Evolutionary conservation across 1,140 invertebrate genomes (phyloP).

Genomic region (Globodera rostochiensis): DNA sequence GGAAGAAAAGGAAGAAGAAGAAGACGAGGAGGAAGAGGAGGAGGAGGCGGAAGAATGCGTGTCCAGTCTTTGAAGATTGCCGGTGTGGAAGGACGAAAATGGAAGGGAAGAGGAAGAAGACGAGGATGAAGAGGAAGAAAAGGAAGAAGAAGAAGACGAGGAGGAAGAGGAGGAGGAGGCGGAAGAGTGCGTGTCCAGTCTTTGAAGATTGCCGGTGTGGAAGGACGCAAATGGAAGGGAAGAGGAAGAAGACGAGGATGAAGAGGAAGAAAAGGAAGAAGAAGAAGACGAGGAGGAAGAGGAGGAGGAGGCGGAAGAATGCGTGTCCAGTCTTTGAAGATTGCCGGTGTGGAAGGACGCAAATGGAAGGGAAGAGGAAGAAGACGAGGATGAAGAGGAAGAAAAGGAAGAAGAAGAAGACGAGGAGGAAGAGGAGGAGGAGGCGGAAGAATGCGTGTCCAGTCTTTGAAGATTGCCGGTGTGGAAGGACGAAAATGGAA

Average conservation of each 20-base stretch:
- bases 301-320: not conserved
- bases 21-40: not conserved
- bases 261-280: not conserved
- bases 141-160: too few species aligned
- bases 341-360: too few species aligned
- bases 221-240: not conserved
- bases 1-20: not conserved
- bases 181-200: too few species aligned
- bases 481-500: too few species aligned
- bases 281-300: not conserved
- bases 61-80: not conserved
- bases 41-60: conserved; percentile 3
- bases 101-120: too few species aligned
- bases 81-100: too few species aligned
- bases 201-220: too few species aligned
- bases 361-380: too few species aligned
- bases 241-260: not conserved
- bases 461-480: too few species aligned
- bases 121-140: too few species aligned
- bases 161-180: too few species aligned
- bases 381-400: not conserved
- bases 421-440: not conserved
- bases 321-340: conserved; percentile 11
- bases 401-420: not conserved
- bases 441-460: too few species aligned